Evolutionary conservation across 2,888 invertebrate species (phyloP), one percentile per base, ranked within the genome.

Genomic region (Ctena decussata): DNA sequence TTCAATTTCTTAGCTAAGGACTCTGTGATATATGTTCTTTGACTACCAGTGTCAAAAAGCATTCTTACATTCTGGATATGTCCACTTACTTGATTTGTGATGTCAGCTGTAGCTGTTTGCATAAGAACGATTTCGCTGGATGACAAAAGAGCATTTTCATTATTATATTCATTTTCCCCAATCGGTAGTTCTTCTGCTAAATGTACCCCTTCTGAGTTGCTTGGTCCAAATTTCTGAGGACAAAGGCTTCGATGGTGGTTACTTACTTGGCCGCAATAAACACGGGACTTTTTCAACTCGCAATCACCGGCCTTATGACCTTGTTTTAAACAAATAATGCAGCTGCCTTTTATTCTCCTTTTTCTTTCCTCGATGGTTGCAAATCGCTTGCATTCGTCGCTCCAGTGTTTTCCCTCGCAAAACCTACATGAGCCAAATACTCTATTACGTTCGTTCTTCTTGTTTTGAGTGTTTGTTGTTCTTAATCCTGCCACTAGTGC

Each of bases 81-180:
- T 41, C 30, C 27, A 8, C 12, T 44, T 2, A 24, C 15, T 11
- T 41, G 72, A 35, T 72, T 72, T 35, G 46, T 24, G 18, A 72
- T 72, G 15, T 72, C 69, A 30, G 41, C 49, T 37, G 35, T 41
- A 18, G 32, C 46, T 24, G 77, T 77, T 32, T 77, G 77, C 69
- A 77, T 77, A n/a, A 77, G 5, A 18, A 77, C 77, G 2, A 77
- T n/a, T 65, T 77, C 77, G 11, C 65, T 32, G 1, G 65, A 60
- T 24, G 77, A 77, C 0, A 65, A 12, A 44, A 60, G 77, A n/a
- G 57, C 77, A 41, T 65, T 77, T 41, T 77, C n/a, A n/a, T n/a
- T n/a, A n/a, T n/a, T n/a, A n/a, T n/a, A n/a, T n/a, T n/a, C n/a
- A n/a, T n/a, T n/a, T n/a, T 44, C 72, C 8, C n/a, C 44, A 2